Evolutionary conservation across 2,113 vertebrate species (phyloP).

Genomic region (Salvator merianae): DNA sequence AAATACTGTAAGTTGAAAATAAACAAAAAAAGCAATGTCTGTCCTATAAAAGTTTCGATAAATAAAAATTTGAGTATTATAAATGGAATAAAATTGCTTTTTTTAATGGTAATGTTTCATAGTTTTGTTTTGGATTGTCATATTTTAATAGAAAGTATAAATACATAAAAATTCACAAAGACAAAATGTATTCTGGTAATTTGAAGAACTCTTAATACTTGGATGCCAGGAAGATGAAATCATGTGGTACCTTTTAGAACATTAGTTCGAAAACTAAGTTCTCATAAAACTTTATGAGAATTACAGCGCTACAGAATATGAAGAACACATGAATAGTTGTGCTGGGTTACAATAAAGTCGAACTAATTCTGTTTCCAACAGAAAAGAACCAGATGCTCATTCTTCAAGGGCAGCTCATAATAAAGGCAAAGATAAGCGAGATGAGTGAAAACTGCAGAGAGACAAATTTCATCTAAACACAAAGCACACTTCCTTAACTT

Average conservation of each 20-base stretch:
- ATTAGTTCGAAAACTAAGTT: no score
- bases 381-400: not conserved
- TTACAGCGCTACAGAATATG: not conserved
- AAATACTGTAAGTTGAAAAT: not conserved
- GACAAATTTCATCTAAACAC: no score
- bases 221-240: not conserved
- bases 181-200: not conserved
- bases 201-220: not conserved
- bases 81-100: not conserved
- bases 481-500: no score
- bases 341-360: not conserved
- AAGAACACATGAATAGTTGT: not conserved
- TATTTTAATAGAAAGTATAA: not conserved
- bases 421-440: no score
- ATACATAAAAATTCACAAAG: not conserved
- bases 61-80: not conserved
- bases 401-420: not conserved
- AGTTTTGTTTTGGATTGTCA: not conserved
- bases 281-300: not conserved
- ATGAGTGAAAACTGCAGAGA: no score
- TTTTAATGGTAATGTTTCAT: not conserved
- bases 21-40: not conserved
- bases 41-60: not conserved
- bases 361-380: not conserved
- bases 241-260: not conserved